Conservation (phyloP, 2,797 vertebrate species). For the Macrochelys suwanniensis region DNA sequence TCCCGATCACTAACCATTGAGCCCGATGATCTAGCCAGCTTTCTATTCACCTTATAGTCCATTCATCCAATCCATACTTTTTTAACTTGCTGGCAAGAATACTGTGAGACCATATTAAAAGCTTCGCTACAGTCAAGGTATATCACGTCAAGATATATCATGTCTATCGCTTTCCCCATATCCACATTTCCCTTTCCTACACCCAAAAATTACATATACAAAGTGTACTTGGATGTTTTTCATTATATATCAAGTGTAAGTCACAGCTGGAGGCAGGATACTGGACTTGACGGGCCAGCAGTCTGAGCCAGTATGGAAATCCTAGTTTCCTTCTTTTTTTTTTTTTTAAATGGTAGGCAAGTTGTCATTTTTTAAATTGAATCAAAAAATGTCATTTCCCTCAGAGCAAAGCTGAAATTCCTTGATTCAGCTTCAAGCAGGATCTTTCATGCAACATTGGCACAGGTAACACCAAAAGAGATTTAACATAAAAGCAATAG, state of each 20-base stretch:
- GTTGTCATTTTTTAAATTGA: not conserved
- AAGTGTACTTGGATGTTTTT: not conserved
- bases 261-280: not conserved
- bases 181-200: not conserved
- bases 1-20: not conserved
- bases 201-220: not conserved
- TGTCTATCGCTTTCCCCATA: too few relatives aligned
- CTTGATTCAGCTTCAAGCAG: not conserved
- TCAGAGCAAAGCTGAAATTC: not conserved
- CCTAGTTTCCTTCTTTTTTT: not conserved
- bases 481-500: slow-evolving; percentile 16
- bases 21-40: too few relatives aligned
- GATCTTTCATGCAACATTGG: not conserved
- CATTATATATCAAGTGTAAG: not conserved
- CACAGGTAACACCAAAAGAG: not conserved
- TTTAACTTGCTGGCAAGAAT: too few relatives aligned
- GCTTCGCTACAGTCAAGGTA: too few relatives aligned
- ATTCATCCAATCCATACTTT: too few relatives aligned
- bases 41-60: too few relatives aligned
- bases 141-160: too few relatives aligned
- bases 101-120: too few relatives aligned
- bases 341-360: not conserved
- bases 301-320: not conserved
- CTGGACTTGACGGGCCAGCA: not conserved
- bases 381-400: not conserved